Evolutionary conservation across 1,140 invertebrate genomes (phyloP), one percentile per base, ranked within the genome.

Genomic region (Hyphantria cunea): DNA sequence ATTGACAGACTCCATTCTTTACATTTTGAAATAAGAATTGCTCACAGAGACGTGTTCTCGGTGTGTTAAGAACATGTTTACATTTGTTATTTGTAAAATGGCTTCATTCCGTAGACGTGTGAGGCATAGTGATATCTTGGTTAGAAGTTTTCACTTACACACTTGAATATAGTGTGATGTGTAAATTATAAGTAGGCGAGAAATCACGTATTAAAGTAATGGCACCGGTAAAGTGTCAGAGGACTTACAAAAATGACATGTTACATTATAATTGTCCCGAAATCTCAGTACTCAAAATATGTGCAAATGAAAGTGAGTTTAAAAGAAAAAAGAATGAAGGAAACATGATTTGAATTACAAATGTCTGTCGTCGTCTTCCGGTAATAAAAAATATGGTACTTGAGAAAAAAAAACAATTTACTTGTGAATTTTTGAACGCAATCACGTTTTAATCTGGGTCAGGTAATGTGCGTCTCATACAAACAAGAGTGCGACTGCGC

Each of bases 1-100:
- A 53, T 67, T 61, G 58, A 67, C 59, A 52, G 34, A 67, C 61
- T 31, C 52, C 52, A 61, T 66, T 61, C 52, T 65, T 53, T 55
- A 32, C 25, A 47, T 52, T 61, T 52, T 45, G 44, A 45, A 52
- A 66, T 66, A 66, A 67, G 65, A 58, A 60, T 53, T 60, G 39
- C 7, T 51, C 37, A 47, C 45, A 31, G 32, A 34, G 53, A 34
- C 31, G 39, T 25, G n/a, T n/a, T 45, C 53, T 31, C 47, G 55
- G 55, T 47, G 33, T 59, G 34, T 34, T 60, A 50, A 32, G 11
- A 39, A 44, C 42, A 17, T 25, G 39, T 53, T 8, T 53, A 12
- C 51, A 9, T 50, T 14, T 60, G 37, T 41, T 15, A 32, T 51
- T 39, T 34, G 44, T 47, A 56, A 47, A 48, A 39, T 59, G 34